phyloP scores from a whole-genome alignment of 2,113 vertebrate genomes.

The Pontoporia blainvillei region DNA sequence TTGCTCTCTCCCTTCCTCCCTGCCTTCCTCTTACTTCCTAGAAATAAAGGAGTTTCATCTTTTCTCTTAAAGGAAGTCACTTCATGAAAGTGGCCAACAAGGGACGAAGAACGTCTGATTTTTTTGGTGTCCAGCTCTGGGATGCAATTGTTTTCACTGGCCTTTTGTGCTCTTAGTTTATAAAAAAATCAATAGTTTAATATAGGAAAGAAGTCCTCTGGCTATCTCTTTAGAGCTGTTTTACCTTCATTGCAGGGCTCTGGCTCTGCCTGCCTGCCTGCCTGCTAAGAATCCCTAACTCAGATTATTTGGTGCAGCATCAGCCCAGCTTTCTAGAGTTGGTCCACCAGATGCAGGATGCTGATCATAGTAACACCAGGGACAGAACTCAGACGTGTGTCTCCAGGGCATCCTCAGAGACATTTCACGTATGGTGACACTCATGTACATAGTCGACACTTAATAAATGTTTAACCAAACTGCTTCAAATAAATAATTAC shows the following conservation, averaged over 20 bases:
- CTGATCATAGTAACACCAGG: neutral
- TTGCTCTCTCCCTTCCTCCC: accelerated
- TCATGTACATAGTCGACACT: neutral
- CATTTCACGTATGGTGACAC: neutral
- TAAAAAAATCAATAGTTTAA: slow-evolving; percentile 83
- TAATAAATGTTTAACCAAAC: neutral
- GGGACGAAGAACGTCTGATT: slow-evolving; percentile 53
- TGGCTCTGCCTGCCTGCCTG: neutral
- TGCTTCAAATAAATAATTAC: neutral
- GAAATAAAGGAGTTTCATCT: neutral
- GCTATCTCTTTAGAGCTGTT: slow-evolving; percentile 71
- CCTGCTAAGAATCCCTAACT: slow-evolving; percentile 38
- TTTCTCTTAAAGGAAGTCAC: slow-evolving; percentile 43
- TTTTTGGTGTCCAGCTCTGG: slow-evolving; percentile 62
- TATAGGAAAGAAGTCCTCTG: slow-evolving; percentile 75
- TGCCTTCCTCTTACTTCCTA: neutral
- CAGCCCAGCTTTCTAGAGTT: neutral
- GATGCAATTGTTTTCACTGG: slow-evolving; percentile 77
- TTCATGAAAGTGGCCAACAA: slow-evolving; percentile 41
- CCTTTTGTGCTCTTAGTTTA: slow-evolving; percentile 79
- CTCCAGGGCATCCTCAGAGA: neutral
- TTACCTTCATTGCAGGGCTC: slow-evolving; percentile 46
- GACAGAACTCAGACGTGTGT: neutral
- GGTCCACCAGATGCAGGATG: neutral
- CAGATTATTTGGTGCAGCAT: neutral